Conservation (phyloP, 2,797 vertebrate species). For the Bryconaethiops microstoma region DNA sequence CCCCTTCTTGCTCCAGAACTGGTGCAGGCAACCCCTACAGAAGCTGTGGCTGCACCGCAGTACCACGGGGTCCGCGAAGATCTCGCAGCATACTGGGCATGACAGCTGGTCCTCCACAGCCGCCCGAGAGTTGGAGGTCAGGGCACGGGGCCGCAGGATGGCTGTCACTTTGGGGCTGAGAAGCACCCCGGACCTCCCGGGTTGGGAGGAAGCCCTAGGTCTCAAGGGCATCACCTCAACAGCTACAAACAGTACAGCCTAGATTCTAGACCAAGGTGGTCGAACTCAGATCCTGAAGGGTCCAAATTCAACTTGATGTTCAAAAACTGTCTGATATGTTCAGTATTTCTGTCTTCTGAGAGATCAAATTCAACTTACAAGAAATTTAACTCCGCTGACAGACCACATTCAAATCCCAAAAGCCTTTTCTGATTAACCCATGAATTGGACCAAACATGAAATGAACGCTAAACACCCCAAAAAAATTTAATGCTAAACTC, state of each 20-base stretch:
- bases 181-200: constrained; percentile 69
- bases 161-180: constrained; percentile 62
- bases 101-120: constrained; percentile 79
- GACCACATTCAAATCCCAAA: not conserved
- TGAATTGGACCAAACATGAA: not conserved
- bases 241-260: not conserved
- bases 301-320: not conserved
- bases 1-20: constrained; percentile 80
- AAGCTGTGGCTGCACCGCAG: constrained; percentile 85
- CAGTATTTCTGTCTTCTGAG: not conserved
- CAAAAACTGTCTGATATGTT: not conserved
- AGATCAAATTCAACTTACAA: not conserved
- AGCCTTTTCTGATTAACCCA: not conserved
- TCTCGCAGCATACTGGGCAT: constrained; percentile 80
- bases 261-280: not conserved
- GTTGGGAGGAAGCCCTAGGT: constrained; percentile 78
- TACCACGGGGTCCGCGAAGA: constrained; percentile 80
- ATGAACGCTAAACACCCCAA: not conserved
- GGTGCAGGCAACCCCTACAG: constrained; percentile 77
- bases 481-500: not conserved
- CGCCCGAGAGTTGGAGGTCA: constrained; percentile 67
- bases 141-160: constrained; percentile 67
- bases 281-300: not conserved
- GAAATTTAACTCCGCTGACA: not conserved
- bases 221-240: constrained; percentile 69